These are phyloP conservation scores for Anthophora plumipes DNA, from an alignment of 2,888 invertebrate species.

Conservation along the genomic window DNA sequence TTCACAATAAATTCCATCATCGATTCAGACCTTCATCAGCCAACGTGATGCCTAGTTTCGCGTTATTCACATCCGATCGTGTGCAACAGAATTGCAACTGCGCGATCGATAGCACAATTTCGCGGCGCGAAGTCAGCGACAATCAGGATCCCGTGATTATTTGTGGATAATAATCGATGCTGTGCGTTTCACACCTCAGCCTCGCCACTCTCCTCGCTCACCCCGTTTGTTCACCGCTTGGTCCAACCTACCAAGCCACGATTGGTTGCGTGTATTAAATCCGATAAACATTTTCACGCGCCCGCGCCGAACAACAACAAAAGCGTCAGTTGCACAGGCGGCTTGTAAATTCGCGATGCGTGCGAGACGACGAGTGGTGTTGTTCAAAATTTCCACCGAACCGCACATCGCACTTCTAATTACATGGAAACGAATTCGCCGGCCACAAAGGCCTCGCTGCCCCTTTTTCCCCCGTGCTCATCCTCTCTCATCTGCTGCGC, in stretches of 20 bases:
- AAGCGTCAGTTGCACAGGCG: slow-evolving; percentile 38
- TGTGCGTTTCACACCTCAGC: slow-evolving; percentile 25
- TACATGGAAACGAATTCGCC: slow-evolving; percentile 45
- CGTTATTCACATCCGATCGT: slow-evolving; percentile 7
- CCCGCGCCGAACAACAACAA: slow-evolving; percentile 17
- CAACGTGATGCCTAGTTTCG: neutral
- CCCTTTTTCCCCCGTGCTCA: neutral
- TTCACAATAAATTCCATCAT: too few species aligned
- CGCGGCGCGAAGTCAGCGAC: slow-evolving; percentile 31
- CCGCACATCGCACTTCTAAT: slow-evolving; percentile 44
- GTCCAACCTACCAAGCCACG: neutral
- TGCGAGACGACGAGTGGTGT: slow-evolving; percentile 13
- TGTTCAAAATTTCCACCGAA: slow-evolving; percentile 39
- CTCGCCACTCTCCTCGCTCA: too few species aligned
- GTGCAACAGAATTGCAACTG: neutral
- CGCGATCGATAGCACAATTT: slow-evolving; percentile 21
- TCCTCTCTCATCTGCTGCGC: neutral
- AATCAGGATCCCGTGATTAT: slow-evolving; percentile 43
- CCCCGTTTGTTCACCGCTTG: neutral
- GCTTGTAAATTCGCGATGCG: slow-evolving; percentile 38
- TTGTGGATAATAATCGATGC: slow-evolving; percentile 51
- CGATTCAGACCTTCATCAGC: neutral
- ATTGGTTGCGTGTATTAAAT: slow-evolving; percentile 50
- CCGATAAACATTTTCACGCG: slow-evolving; percentile 40
- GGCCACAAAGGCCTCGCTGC: slow-evolving; percentile 25